A percentile compares a stretch with the other conserved stretches of the same genome.
phyloP scores from a whole-genome alignment of 2,113 vertebrate genomes.

The Hystrix brachyura region DNA sequence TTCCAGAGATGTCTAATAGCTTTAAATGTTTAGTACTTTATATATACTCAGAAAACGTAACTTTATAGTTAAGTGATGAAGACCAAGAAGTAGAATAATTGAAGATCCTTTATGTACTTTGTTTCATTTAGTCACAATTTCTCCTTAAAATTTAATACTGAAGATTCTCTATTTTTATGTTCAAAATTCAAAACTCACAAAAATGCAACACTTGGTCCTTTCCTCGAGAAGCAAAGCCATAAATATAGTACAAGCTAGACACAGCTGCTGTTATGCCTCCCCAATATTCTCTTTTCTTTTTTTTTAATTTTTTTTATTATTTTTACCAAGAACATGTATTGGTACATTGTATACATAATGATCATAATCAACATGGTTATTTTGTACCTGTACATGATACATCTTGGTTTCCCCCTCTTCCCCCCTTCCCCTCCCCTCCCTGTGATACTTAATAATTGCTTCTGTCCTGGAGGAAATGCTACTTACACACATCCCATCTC shows the following conservation, averaged over 20 bases:
- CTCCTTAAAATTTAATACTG: conserved; percentile 37
- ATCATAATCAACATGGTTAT: too few relatives aligned
- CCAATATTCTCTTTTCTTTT: conserved; percentile 5
- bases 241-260: background rate
- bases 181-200: conserved; percentile 51
- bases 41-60: background rate
- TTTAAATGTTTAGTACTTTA: background rate
- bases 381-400: too few relatives aligned
- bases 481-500: too few relatives aligned
- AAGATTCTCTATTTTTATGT: conserved; percentile 31
- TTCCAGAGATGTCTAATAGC: conserved; percentile 18
- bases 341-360: too few relatives aligned
- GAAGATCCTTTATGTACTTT: background rate
- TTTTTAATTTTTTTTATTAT: too few relatives aligned
- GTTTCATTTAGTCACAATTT: background rate
- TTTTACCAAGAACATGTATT: too few relatives aligned
- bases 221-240: conserved; percentile 34
- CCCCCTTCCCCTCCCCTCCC: too few relatives aligned
- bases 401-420: too few relatives aligned
- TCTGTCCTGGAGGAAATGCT: too few relatives aligned
- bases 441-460: too few relatives aligned
- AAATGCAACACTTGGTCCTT: background rate
- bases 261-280: background rate
- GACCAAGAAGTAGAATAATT: conserved; percentile 19
- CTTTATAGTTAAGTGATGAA: background rate